Evolutionary conservation across 2,888 invertebrate species (phyloP).

Genomic region (Pterostichus madidus): DNA sequence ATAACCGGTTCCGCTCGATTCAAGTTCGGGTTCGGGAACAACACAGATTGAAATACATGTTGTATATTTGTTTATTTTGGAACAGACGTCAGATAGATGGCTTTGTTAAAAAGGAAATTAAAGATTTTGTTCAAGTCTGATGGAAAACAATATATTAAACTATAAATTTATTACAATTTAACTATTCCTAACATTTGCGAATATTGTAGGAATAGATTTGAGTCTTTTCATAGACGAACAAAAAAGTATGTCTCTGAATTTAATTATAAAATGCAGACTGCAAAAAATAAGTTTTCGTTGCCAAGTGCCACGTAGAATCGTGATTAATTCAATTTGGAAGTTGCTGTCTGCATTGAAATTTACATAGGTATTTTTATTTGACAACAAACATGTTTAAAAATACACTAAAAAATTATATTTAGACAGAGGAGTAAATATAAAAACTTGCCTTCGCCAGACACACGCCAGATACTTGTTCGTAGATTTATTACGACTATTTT

Average conservation of each 20-base stretch:
- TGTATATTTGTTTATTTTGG: background rate
- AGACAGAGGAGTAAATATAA: background rate
- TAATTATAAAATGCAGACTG: no score
- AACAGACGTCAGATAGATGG: background rate
- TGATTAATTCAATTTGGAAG: constrained; percentile 10
- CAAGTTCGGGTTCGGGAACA: constrained; percentile 22
- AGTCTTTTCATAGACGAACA: no score
- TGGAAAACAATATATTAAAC: constrained; percentile 2
- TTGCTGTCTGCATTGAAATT: background rate
- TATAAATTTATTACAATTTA: no score
- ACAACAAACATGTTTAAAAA: constrained; percentile 15
- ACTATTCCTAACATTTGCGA: no score
- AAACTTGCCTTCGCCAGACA: background rate
- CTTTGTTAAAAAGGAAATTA: constrained; percentile 17
- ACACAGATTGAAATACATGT: constrained; percentile 7
- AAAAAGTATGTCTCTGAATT: no score
- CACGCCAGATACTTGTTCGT: background rate
- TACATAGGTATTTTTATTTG: background rate
- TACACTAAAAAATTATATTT: constrained; percentile 2
- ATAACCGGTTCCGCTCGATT: constrained; percentile 43
- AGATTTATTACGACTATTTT: background rate
- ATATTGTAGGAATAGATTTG: no score
- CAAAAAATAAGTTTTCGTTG: background rate
- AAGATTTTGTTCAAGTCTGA: constrained; percentile 3
- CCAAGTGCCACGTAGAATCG: background rate